A percentile compares a stretch with the other conserved stretches of the same genome.
phyloP scores from a whole-genome alignment of 2,888 invertebrate genomes.

The Thecophora atra region DNA sequence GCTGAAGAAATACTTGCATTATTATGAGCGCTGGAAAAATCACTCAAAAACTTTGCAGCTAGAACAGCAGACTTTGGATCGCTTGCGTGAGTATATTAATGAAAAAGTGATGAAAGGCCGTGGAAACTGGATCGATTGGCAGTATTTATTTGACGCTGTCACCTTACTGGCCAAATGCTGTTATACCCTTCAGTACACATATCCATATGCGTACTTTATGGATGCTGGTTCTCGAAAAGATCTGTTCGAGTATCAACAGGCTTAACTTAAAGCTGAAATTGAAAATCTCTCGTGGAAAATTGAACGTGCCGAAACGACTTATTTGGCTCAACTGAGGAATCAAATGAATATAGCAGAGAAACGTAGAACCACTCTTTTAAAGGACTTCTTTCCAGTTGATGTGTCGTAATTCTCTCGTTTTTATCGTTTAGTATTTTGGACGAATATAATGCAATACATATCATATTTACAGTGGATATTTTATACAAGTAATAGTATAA shows the following conservation, averaged over 20 bases:
- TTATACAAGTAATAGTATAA: neutral
- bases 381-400: conserved; percentile 79
- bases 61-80: conserved; percentile 93
- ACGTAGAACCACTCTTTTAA: conserved; percentile 91
- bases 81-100: conserved; percentile 89
- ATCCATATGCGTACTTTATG: conserved; percentile 99
- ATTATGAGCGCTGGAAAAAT: conserved; percentile 99
- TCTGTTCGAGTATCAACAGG: conserved; percentile 84
- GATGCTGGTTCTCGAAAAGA: conserved; percentile 92
- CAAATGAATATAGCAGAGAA: conserved; percentile 99
- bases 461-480: neutral
- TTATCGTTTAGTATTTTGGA: too few relatives aligned
- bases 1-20: conserved; percentile 96
- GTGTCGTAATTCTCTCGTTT: conserved; percentile 45
- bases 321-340: conserved; percentile 96
- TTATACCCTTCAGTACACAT: conserved; percentile 98
- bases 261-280: conserved; percentile 98
- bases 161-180: conserved; percentile 92
- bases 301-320: conserved; percentile 96
- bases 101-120: conserved; percentile 95
- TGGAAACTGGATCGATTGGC: conserved; percentile 99
- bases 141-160: conserved; percentile 95
- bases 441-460: conserved; percentile 22
- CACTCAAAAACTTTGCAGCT: conserved; percentile 96
- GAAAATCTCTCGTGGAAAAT: conserved; percentile 99